phyloP scores from a whole-genome alignment of 2,888 invertebrate genomes.

The Xestoiulus laeticollis region DNA sequence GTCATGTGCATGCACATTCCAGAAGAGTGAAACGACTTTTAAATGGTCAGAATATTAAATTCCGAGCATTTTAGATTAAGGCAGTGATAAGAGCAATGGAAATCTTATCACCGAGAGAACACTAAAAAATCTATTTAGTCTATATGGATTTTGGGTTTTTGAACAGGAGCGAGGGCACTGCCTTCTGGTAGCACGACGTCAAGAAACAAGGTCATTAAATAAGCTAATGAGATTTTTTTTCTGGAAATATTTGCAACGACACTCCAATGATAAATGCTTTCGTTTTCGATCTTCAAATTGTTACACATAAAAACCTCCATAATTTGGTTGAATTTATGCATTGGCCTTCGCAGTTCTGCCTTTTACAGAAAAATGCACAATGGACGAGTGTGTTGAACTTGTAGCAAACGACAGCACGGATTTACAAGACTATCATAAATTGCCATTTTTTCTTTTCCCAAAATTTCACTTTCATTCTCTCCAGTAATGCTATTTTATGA shows the following conservation, averaged over 20 bases:
- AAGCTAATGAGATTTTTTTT: not conserved
- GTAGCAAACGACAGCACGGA: not conserved
- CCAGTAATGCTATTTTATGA: not conserved
- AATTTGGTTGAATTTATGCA: not conserved
- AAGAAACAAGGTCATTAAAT: conserved; percentile 15
- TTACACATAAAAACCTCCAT: not conserved
- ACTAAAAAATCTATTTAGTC: not conserved
- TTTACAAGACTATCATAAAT: not conserved
- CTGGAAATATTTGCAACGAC: not conserved
- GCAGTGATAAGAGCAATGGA: not conserved
- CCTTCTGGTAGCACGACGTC: not conserved
- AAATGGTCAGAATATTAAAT: conserved; percentile 29
- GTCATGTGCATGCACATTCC: not conserved
- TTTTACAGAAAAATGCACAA: no score
- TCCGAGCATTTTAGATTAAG: not conserved
- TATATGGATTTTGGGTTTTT: not conserved
- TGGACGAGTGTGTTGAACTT: conserved; percentile 31
- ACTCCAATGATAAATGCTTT: conserved; percentile 1
- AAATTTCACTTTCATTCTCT: conserved; percentile 2
- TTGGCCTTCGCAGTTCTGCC: not conserved
- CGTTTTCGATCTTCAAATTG: not conserved
- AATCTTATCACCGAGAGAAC: not conserved
- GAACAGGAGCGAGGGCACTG: conserved; percentile 34
- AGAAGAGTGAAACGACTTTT: not conserved
- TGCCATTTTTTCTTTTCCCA: not conserved